Evolutionary conservation across 2,113 vertebrate genomes (phyloP).

Genomic region (Misgurnus anguillicaudatus): DNA sequence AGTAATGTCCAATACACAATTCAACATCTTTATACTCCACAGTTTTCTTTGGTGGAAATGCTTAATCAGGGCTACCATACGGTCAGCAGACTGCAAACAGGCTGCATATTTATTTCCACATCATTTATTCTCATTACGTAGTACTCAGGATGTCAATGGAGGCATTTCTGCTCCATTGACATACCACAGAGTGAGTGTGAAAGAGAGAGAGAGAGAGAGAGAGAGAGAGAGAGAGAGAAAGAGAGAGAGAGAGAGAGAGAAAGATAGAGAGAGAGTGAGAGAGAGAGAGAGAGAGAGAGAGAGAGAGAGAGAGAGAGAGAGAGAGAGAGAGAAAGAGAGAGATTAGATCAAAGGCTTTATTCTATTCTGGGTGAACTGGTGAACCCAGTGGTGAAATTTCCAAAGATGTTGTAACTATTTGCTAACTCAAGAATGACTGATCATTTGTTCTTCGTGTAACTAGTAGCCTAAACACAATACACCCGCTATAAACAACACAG

Average conservation of each 20-base stretch:
- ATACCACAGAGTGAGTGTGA: constrained; percentile 54
- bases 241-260: constrained; percentile 11
- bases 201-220: constrained; percentile 39
- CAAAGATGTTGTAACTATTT: constrained; percentile 75
- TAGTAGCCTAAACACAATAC: constrained; percentile 60
- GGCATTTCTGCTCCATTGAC: constrained; percentile 71
- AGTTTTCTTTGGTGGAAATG: constrained; percentile 65
- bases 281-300: constrained; percentile 15
- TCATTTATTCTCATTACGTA: constrained; percentile 82
- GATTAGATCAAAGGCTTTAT: constrained; percentile 47
- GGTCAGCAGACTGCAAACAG: constrained; percentile 66
- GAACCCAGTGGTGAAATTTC: constrained; percentile 73
- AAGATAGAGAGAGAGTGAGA: constrained; percentile 32
- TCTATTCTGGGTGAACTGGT: constrained; percentile 68
- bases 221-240: constrained; percentile 12
- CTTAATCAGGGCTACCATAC: constrained; percentile 59
- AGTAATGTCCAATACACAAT: neutral
- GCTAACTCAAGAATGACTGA: constrained; percentile 54
- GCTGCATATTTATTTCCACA: constrained; percentile 79
- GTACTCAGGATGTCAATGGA: constrained; percentile 70
- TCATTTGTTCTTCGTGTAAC: constrained; percentile 59
- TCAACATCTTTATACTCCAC: constrained; percentile 7
- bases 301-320: constrained; percentile 34
- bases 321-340: constrained; percentile 2
- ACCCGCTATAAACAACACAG: constrained; percentile 6